Evolutionary conservation across 2,797 vertebrate species (phyloP).

Genomic region (Sebastolobus alascanus): DNA sequence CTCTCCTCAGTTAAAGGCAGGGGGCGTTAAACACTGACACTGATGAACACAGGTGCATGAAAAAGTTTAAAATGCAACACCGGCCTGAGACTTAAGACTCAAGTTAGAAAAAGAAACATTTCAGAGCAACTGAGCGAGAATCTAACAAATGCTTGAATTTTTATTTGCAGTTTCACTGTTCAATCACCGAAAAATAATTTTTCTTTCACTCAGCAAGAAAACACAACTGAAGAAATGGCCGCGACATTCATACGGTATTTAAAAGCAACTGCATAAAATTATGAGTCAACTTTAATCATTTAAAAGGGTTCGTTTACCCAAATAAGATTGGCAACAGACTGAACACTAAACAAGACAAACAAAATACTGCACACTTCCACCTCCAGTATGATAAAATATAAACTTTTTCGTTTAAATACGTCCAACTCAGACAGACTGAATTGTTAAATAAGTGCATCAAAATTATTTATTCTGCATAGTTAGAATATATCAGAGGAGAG

Average conservation of each 20-base stretch:
- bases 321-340: constrained; percentile 28
- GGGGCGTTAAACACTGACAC: accelerated
- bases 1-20: background rate
- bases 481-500: constrained; percentile 31
- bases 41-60: background rate
- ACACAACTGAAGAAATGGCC: constrained; percentile 20
- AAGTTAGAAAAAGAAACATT: background rate
- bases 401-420: constrained; percentile 10
- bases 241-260: constrained; percentile 54
- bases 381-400: constrained; percentile 40
- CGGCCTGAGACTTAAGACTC: too few species aligned
- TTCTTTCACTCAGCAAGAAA: constrained; percentile 31
- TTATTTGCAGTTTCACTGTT: constrained; percentile 58
- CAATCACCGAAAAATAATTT: constrained; percentile 16
- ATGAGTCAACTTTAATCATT: constrained; percentile 30
- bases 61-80: background rate
- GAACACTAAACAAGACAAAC: constrained; percentile 26
- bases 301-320: constrained; percentile 41
- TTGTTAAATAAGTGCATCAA: constrained; percentile 23
- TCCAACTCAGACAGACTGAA: constrained; percentile 18
- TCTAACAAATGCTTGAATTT: constrained; percentile 44
- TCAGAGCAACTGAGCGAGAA: constrained; percentile 11
- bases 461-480: constrained; percentile 53
- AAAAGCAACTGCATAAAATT: constrained; percentile 59
- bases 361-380: constrained; percentile 35